Base-by-base conservation (phyloP, 2,797 vertebrate genomes). In the Zenarchopterus dispar region DNA sequence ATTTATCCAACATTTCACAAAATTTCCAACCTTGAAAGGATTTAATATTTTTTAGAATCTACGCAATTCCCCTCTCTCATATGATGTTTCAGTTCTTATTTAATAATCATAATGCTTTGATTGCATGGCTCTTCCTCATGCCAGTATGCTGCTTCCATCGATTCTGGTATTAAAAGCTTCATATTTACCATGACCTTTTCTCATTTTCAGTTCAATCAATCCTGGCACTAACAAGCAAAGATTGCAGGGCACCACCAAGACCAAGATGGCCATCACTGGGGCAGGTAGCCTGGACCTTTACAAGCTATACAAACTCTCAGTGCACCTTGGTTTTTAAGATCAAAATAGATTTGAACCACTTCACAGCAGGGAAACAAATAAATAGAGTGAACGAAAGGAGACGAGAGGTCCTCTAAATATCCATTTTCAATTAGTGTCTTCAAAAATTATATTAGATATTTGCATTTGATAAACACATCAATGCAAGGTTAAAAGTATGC, bases 181-280 rank as follows among this genome's bases (percentile, higher is more conserved):
- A 65, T 56, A 68, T 81, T 51, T 54, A 54, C 56, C 10, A 4
- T 75, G 74, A 85, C 86, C 81, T 90, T 84, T 86, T 53, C 73
- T 67, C 43, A 36, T 64, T 75, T 76, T 77, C 43, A 77, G 70
- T 56, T 58, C 72, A 85, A 86, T 86, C 80, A 80, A 86, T 84
- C 68, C 43, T 17, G 42, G 72, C 45, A 76, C 62, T 54, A 70
- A 58, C 43, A 81, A 74, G 54, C 68, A 69, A 67, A 53, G 54
- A 78, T 31, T 66, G 64, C 56, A 46, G 47, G 48, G 62, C 28
- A 53, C 31, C 41, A 5, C 26, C 19, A 48, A 61, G 51, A 64
- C 46, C 52, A 61, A 50, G 59, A 55, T 70, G 68, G 59, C 59
- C 42, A 53, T 61, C 43, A 22, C 46, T 43, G 47, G 52, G 59